Evolutionary conservation across 2,113 vertebrate genomes (phyloP), one percentile per base, ranked within the genome.

Genomic region (Triplophysa tibetana): DNA sequence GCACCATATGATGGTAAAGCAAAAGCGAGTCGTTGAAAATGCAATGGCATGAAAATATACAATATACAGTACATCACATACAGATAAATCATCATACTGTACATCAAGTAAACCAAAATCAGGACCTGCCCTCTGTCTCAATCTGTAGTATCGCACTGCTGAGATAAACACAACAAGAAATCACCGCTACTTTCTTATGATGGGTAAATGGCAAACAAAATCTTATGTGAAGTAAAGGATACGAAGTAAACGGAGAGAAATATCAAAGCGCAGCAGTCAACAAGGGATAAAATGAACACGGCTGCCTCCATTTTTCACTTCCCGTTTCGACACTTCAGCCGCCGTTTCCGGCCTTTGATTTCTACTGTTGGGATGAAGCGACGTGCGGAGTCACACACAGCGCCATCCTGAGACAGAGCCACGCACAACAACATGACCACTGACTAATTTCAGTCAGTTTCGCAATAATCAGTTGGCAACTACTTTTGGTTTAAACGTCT

Each of bases 231-330:
- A 11, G 11, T 8, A 84, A 94, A 97, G 96, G 97, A 99, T 98
- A 98, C 97, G 41, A 99, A 98, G 86, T 98, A 98, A 0, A 99
- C 97, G 0, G 97, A 95, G 12, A 99, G 94, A 80, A 99, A 99
- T 87, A 98, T 98, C 66, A 99, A 91, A n/a, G 94, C 92, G 70
- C 96, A 98, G 45, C 96, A 98, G 83, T 98, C 96, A 50, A 97
- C 93, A 10, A 99, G 92, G 0, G 97, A 96, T 67, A 98, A 89
- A 70, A 98, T 92, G 87, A 98, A 98, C 82, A 99, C 95, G 24
- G 93, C 93, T 48, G 96, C 96, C 90, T 98, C 97, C 96, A 98
- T 98, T 17, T 90, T 87, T 70, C 70, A 80, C 70, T 87, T 88
- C 82, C 79, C 78, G 54, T 19, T 69, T 50, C 21, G 26, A 19